Conservation (phyloP, 2,797 vertebrate genomes). For the Loriculus beryllinus region DNA sequence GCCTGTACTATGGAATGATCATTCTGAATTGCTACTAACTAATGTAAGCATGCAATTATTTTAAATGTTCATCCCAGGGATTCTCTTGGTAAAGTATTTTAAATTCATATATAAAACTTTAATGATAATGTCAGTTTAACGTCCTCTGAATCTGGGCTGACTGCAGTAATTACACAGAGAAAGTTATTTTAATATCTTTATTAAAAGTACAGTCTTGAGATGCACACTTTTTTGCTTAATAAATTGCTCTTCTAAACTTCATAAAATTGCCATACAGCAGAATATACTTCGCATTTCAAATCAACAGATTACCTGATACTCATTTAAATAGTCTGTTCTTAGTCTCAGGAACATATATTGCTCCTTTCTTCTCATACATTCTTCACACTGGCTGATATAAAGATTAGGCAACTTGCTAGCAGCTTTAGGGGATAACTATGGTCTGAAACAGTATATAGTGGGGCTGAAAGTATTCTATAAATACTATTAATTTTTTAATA, state of each 20-base stretch:
- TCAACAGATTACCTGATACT: background rate
- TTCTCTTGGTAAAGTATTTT: constrained; percentile 63
- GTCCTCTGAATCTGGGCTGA: constrained; percentile 29
- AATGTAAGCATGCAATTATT: constrained; percentile 60
- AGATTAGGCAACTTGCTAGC: background rate
- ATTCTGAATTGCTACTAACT: constrained; percentile 41
- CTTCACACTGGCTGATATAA: background rate
- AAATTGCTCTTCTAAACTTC: background rate
- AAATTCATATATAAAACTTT: constrained; percentile 69
- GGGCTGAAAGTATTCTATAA: background rate
- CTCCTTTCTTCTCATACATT: background rate
- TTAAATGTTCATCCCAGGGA: constrained; percentile 61
- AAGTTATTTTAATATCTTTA: constrained; percentile 46
- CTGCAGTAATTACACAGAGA: constrained; percentile 28
- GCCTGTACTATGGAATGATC: background rate
- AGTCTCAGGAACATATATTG: background rate
- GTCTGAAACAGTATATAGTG: background rate
- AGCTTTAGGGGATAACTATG: background rate
- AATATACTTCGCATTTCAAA: background rate
- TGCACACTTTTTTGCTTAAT: background rate
- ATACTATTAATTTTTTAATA: background rate
- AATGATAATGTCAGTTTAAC: constrained; percentile 26
- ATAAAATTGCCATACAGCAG: background rate
- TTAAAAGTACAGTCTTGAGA: background rate
- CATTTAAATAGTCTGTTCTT: background rate